A percentile compares a stretch with the other conserved stretches of the same genome.
phyloP scores from a whole-genome alignment of 1,140 invertebrate species.

The Drosophila repleta region DNA sequence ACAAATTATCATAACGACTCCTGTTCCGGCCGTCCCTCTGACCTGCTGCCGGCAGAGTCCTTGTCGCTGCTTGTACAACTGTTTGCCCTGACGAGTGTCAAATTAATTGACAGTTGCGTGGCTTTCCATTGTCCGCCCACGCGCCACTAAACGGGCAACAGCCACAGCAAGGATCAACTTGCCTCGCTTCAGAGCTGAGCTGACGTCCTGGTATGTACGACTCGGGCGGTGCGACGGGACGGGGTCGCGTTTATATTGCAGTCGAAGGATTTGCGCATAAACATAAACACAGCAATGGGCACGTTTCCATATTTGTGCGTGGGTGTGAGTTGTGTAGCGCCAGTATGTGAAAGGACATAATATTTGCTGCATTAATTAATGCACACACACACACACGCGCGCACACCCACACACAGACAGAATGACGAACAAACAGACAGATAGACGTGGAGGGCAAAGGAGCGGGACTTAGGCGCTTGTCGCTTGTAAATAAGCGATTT shows the following conservation, averaged over 20 bases:
- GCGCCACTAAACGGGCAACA: conserved; percentile 30
- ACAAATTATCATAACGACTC: conserved; percentile 55
- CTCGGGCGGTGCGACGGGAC: neutral
- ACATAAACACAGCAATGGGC: conserved; percentile 36
- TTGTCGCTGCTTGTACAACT: conserved; percentile 21
- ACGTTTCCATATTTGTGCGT: conserved; percentile 34
- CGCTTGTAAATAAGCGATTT: conserved; percentile 26
- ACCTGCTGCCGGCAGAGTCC: conserved; percentile 5
- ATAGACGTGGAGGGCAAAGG: neutral
- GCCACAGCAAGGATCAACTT: conserved; percentile 32
- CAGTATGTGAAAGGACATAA: conserved; percentile 57
- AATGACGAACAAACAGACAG: conserved; percentile 3
- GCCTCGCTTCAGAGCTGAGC: neutral
- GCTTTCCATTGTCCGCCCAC: conserved; percentile 37
- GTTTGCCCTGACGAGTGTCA: conserved; percentile 36
- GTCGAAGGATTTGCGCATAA: conserved; percentile 33
- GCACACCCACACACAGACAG: neutral
- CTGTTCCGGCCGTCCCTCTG: neutral
- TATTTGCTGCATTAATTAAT: conserved; percentile 68
- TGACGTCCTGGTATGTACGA: conserved; percentile 38
- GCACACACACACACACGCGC: conserved; percentile 23
- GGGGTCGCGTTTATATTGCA: conserved; percentile 16
- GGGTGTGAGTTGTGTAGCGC: conserved; percentile 1
- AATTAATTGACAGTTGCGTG: conserved; percentile 45
- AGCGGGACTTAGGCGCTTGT: neutral